These are phyloP conservation scores for Argentina silus DNA, from an alignment of 2,797 vertebrate genomes.

Conservation along the genomic window DNA sequence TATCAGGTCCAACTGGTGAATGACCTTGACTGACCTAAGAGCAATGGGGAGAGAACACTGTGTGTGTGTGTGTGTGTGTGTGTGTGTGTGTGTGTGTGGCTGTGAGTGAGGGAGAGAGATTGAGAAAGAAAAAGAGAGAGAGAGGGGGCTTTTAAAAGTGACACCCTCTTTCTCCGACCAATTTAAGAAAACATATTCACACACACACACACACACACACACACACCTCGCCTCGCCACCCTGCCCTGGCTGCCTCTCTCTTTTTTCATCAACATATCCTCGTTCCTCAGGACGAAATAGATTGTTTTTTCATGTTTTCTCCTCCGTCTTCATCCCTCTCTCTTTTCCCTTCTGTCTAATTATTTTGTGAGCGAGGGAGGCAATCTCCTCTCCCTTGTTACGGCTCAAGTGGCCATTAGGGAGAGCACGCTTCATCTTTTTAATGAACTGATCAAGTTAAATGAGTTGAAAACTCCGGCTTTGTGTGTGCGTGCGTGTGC, in stretches of 20 bases:
- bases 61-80: too few relatives aligned
- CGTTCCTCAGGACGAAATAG: slow-evolving; percentile 46
- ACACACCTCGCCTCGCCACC: not conserved
- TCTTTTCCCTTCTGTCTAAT: slow-evolving; percentile 41
- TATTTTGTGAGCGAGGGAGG: slow-evolving; percentile 68
- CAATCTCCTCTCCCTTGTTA: slow-evolving; percentile 73
- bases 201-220: slow-evolving; percentile 19
- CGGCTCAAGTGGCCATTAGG: slow-evolving; percentile 74
- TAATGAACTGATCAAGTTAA: slow-evolving; percentile 77
- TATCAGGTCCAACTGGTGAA: not conserved
- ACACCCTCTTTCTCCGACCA: slow-evolving; percentile 21
- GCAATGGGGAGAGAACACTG: not conserved
- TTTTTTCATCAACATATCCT: slow-evolving; percentile 38
- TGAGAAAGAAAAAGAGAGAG: not conserved
- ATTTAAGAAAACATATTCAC: slow-evolving; percentile 29
- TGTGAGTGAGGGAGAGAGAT: not conserved
- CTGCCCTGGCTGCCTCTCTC: slow-evolving; percentile 37
- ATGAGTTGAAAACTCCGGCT: slow-evolving; percentile 65
- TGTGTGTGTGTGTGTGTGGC: not conserved
- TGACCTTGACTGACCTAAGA: slow-evolving; percentile 41
- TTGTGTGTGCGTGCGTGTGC: slow-evolving; percentile 28
- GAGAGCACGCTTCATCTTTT: slow-evolving; percentile 69
- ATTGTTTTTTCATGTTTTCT: slow-evolving; percentile 64
- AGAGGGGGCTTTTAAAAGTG: slow-evolving; percentile 27
- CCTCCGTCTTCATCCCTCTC: not conserved